Evolutionary conservation across 2,888 invertebrate species (phyloP), one percentile per base, ranked within the genome.

Genomic region (Morinoia aosen): DNA sequence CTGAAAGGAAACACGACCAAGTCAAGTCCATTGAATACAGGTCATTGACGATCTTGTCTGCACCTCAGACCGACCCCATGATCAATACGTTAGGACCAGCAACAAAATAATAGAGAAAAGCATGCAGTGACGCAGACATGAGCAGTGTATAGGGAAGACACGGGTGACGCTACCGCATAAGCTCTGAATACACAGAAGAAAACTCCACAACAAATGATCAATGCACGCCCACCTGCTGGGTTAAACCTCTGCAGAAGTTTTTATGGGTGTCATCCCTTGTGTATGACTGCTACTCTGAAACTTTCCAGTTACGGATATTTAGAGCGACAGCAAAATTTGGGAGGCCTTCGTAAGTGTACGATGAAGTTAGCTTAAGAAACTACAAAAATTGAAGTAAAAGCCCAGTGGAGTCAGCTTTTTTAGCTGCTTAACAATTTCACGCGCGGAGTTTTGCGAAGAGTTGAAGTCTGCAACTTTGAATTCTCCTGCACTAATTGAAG

Each of bases 41-140:
- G 61, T 61, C 76, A 7, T 76, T 76, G 76, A 76, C 76, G 76
- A 76, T 76, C 76, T 76, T 76, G 76, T 76, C 76, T 76, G 76
- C 76, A 76, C 76, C 76, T 76, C 19, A 76, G 25, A 76, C 76
- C 10, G 25, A 33, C 25, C 76, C 25, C 10, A 33, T 76, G 76
- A 76, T 76, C 76, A 33, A 76, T 76, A 76, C 76, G 19, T 76
- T 33, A 76, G 76, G 76, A 76, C 76, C 76, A 76, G 76, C 76
- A 76, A 76, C 76, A 76, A 76, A 76, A 76, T 76, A 76, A 19
- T 33, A 76, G 76, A 76, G 25, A 76, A 76, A 76, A 76, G 25
- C 25, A 76, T 33, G 76, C 25, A 33, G 76, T 76, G 76, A 76
- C 25, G 76, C 76, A 76, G 76, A 76, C 76, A 76, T 76, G 76